Conservation (phyloP, 53 echinoderm and acorn worm genomes). For the Zoroaster sp. region DNA sequence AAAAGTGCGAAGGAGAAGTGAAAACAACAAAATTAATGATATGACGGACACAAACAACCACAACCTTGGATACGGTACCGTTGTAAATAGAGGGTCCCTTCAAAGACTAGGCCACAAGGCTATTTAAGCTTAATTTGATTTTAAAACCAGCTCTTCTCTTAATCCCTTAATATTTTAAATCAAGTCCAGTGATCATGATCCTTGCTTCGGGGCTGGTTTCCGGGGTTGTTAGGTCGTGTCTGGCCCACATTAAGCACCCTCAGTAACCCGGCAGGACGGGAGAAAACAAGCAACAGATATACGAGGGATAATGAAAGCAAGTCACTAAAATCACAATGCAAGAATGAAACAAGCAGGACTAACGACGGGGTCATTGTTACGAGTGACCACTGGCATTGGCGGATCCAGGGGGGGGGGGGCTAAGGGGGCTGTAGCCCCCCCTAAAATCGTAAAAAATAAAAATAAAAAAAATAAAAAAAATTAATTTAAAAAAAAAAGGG, state of each 20-base stretch:
- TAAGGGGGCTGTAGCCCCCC: too few species aligned
- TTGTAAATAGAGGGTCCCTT: background rate
- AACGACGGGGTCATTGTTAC: conserved; percentile 4
- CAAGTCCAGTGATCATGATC: conserved; percentile 46
- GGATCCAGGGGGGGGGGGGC: too few species aligned
- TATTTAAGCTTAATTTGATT: conserved; percentile 49
- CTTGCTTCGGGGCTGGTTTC: background rate
- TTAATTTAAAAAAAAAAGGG: too few species aligned
- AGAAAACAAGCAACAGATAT: background rate
- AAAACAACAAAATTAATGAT: background rate
- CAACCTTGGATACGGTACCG: conserved; percentile 29
- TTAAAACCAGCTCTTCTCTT: conserved; percentile 21
- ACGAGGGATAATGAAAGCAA: background rate
- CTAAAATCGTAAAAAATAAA: too few species aligned
- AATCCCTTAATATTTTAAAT: conserved; percentile 74
- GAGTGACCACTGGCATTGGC: background rate
- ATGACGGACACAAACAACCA: conserved; percentile 14
- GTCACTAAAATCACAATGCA: background rate
- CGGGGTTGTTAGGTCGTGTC: background rate
- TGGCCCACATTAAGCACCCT: background rate
- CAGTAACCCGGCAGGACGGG: background rate
- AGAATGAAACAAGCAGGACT: background rate
- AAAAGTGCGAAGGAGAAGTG: background rate
- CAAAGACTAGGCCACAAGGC: background rate
- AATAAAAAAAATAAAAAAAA: too few species aligned